Percentiles rank a stretch among this genome's conserved stretches.
phyloP scores from a whole-genome alignment of 1,140 invertebrate species.

The Halesus radiatus region DNA sequence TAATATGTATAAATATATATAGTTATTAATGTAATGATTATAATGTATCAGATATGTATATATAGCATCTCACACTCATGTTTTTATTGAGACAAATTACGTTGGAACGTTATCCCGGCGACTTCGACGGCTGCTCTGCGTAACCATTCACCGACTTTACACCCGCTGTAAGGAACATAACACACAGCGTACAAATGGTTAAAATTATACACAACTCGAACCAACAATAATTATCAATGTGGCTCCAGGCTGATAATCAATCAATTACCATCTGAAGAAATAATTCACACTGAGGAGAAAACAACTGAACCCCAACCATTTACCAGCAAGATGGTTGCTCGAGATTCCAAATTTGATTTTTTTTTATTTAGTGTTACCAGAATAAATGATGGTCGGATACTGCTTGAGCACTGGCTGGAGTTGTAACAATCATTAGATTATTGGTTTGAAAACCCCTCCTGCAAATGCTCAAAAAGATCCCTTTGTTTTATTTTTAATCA shows the following conservation, averaged over 20 bases:
- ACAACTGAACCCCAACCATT: constrained; percentile 12
- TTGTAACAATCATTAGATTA: not conserved
- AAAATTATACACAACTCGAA: constrained; percentile 36
- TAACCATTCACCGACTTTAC: constrained; percentile 34
- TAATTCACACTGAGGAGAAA: not conserved
- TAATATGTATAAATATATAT: constrained; percentile 55
- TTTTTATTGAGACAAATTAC: constrained; percentile 58
- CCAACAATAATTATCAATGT: not conserved
- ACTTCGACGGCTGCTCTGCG: constrained; percentile 39
- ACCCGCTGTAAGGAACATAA: constrained; percentile 56
- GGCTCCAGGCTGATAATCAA: not conserved
- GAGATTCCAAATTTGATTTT: constrained; percentile 23
- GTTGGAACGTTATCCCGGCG: constrained; percentile 47
- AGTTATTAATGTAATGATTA: constrained; percentile 55
- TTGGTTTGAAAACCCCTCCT: not conserved
- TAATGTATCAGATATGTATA: constrained; percentile 56
- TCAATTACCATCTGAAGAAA: no score
- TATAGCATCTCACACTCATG: constrained; percentile 57
- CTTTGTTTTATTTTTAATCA: not conserved
- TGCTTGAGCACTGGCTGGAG: constrained; percentile 14
- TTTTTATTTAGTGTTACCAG: constrained; percentile 2
- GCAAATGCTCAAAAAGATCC: constrained; percentile 8
- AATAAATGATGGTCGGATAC: not conserved
- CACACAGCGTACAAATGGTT: constrained; percentile 54
- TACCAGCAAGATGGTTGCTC: constrained; percentile 5